A percentile compares a stretch with the other conserved stretches of the same genome.
Evolutionary conservation across 1,140 invertebrate genomes (phyloP).

Genomic region (Ostrea denselamellosa): DNA sequence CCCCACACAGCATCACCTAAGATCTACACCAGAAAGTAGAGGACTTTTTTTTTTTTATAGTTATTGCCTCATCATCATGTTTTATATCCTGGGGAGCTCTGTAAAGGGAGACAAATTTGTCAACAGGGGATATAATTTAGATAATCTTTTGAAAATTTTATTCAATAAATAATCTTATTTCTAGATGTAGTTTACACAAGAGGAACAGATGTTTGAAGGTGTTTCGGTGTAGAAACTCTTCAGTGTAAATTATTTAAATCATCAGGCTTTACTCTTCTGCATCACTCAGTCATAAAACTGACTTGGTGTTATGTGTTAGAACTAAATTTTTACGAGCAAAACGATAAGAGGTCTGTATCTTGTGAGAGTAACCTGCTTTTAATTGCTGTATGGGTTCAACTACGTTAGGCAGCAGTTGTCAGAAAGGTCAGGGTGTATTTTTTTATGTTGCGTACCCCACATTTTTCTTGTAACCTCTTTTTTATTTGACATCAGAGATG

Average conservation of each 20-base stretch:
- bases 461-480: conserved; percentile 3
- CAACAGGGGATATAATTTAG: conserved; percentile 22
- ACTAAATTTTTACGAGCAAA: conserved; percentile 6
- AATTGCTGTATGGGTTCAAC: not conserved
- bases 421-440: not conserved
- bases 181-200: not conserved
- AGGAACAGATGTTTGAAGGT: conserved; percentile 22
- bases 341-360: conserved; percentile 1
- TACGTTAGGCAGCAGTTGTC: not conserved
- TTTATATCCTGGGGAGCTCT: conserved; percentile 27
- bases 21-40: not conserved
- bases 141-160: conserved; percentile 14
- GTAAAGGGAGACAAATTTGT: conserved; percentile 33
- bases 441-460: not conserved
- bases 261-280: not conserved
- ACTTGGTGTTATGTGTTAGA: not conserved
- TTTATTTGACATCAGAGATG: conserved; percentile 11
- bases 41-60: not conserved
- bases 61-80: conserved; percentile 25
- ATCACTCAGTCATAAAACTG: conserved; percentile 2
- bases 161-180: conserved; percentile 16
- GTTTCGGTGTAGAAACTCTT: not conserved
- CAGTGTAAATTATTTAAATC: not conserved
- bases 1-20: not conserved
- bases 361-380: not conserved